Percentiles rank a stretch among this genome's conserved stretches.
Conservation (phyloP, 2,888 invertebrate genomes). For the Stenurella melanura region DNA sequence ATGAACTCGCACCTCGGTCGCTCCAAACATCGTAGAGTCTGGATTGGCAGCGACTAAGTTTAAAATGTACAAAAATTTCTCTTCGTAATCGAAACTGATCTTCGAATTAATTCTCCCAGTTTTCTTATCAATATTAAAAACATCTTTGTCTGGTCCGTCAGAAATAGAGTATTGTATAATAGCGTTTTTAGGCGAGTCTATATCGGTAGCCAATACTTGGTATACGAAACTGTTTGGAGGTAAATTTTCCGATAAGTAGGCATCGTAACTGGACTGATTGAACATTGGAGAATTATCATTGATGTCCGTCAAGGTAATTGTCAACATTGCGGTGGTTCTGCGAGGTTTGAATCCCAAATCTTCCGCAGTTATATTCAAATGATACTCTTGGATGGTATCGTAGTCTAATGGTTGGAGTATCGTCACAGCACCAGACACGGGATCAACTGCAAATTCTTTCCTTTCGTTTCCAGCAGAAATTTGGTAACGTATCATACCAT, state of each 20-base stretch:
- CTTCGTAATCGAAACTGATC: constrained; percentile 91
- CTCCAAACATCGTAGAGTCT: constrained; percentile 86
- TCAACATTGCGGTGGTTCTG: constrained; percentile 86
- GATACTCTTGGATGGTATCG: constrained; percentile 89
- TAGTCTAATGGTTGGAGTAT: constrained; percentile 89
- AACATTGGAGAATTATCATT: constrained; percentile 95
- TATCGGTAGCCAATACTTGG: constrained; percentile 85
- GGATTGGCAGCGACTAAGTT: constrained; percentile 91
- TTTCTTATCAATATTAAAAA: constrained; percentile 85
- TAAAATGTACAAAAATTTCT: constrained; percentile 83
- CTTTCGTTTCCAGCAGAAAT: constrained; percentile 90
- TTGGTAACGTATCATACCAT: constrained; percentile 89
- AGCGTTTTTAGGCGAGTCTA: constrained; percentile 91
- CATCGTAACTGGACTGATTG: constrained; percentile 84
- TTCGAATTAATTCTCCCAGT: constrained; percentile 86
- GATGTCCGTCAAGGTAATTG: constrained; percentile 91
- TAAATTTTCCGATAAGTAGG: constrained; percentile 89
- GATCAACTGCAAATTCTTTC: constrained; percentile 87
- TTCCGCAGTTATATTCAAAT: constrained; percentile 89
- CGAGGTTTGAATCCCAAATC: constrained; percentile 90
- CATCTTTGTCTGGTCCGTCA: constrained; percentile 83
- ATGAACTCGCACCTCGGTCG: constrained; percentile 83
- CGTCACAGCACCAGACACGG: constrained; percentile 85
- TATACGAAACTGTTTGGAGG: constrained; percentile 84
- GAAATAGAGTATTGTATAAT: constrained; percentile 88